phyloP scores from a whole-genome alignment of 2,888 invertebrate species.

The Ophion obscuratus region DNA sequence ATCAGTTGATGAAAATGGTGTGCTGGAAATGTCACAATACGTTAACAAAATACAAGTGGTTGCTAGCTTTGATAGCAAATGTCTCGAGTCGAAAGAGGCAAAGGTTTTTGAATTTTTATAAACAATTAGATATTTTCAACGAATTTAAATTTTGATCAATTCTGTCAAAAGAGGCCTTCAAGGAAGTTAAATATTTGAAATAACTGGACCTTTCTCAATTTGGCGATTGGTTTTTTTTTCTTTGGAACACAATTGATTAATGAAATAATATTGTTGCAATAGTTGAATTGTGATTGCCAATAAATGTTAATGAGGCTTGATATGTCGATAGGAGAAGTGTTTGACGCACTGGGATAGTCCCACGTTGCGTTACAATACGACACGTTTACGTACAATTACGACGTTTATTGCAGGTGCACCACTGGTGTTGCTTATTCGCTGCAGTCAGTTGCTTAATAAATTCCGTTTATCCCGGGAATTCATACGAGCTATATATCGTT shows the following conservation, averaged over 20 bases:
- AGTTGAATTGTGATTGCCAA: background rate
- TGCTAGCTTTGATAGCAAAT: no score
- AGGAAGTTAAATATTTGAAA: background rate
- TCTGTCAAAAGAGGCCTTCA: background rate
- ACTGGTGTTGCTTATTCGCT: background rate
- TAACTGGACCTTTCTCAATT: background rate
- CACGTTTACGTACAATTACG: conserved; percentile 14
- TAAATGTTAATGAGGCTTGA: background rate
- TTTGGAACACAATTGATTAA: background rate
- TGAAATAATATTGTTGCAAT: background rate
- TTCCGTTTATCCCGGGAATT: conserved; percentile 39
- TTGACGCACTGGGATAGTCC: conserved; percentile 59
- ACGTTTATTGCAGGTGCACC: conserved; percentile 17
- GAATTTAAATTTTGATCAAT: no score
- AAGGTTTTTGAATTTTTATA: no score
- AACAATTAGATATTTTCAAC: no score
- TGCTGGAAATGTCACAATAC: no score
- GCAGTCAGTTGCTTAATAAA: conserved; percentile 38
- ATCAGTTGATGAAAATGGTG: no score
- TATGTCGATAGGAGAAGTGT: background rate
- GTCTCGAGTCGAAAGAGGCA: no score
- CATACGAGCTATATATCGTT: conserved; percentile 34
- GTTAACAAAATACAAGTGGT: no score
- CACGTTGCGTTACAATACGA: conserved; percentile 17
- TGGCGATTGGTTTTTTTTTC: background rate